Base-by-base conservation (phyloP, 1,140 invertebrate genomes). In the Psilanteris sp. region DNA sequence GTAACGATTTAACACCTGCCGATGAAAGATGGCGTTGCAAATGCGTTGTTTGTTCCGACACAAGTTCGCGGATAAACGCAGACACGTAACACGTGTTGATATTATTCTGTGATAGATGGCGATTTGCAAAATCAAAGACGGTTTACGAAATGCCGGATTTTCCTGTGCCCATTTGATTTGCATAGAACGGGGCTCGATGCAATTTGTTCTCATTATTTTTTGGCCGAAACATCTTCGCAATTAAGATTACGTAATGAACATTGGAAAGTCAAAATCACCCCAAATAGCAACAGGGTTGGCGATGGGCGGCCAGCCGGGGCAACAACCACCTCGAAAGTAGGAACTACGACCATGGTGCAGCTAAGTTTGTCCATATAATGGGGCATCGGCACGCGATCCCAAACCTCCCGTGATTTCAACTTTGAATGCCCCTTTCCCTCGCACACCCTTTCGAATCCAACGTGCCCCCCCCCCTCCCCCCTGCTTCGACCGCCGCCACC, bases 301-400 rank as follows among this genome's bases (percentile, higher is more conserved):
- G 77, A 73, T 52, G 80, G 79, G 71, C 66, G 75, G 74, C 61
- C 37, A 67, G 59, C 13, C 26, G 74, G 66, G 39, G 71, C 66
- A 75, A 74, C 74, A 68, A 48, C 41, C 77, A 79, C 79, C 82
- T 85, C 71, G 77, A 85, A 86, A 86, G 82, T 85, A 85, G 81
- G 79, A 84, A 84, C 82, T 81, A 78, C 81, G 81, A 84, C 83
- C 80, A 79, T 70, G 81, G 78, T 55, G 76, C 80, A 83, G 81
- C 77, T 72, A 85, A 83, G 83, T 85, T 83, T 85, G 84, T 84
- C 82, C 81, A 83, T 85, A 81, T 84, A 85, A 87, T 86, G 81
- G 85, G 67, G 74, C 82, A 82, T 83, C 80, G 77, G 80, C 85
- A 87, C 85, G 85, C 85, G 81, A 86, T 86, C 81, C 79, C 80